A percentile compares a stretch with the other conserved stretches of the same genome.
These are phyloP conservation scores for Sitta europaea DNA, from an alignment of 2,113 vertebrate genomes.

Conservation along the genomic window DNA sequence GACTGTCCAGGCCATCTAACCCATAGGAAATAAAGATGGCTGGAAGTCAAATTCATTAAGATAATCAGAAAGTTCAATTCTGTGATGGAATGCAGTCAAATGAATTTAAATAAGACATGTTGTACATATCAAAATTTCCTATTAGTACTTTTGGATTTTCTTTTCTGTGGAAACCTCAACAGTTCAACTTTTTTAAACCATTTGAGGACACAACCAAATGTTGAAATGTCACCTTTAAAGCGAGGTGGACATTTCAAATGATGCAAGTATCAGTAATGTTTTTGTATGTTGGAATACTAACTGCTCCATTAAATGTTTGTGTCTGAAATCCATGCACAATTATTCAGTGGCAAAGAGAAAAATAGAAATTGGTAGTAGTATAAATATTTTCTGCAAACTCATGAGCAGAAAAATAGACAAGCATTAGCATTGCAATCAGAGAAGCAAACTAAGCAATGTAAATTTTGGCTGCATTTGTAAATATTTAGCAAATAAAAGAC, in stretches of 20 bases:
- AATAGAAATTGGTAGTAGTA: background rate
- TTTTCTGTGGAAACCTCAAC: background rate
- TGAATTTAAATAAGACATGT: background rate
- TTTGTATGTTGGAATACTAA: background rate
- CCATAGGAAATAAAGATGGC: background rate
- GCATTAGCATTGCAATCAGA: background rate
- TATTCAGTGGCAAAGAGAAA: background rate
- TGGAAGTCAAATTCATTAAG: background rate
- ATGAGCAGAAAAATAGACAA: background rate
- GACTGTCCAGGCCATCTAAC: background rate
- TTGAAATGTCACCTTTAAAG: background rate
- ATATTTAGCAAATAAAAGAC: conserved; percentile 4
- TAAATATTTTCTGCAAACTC: conserved; percentile 7
- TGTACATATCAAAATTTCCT: background rate
- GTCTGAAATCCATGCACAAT: background rate
- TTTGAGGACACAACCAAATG: background rate
- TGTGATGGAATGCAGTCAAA: background rate
- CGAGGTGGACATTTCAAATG: background rate
- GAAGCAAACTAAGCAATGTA: background rate
- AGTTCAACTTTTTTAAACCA: background rate
- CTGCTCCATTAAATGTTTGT: background rate
- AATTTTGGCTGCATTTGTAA: conserved; percentile 3
- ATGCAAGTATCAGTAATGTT: background rate
- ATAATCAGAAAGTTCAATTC: conserved; percentile 1
- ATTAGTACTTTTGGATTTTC: background rate